A percentile compares a stretch with the other conserved stretches of the same genome.
Evolutionary conservation across 1,140 invertebrate species (phyloP).

Genomic region (Trichonephila clavata): DNA sequence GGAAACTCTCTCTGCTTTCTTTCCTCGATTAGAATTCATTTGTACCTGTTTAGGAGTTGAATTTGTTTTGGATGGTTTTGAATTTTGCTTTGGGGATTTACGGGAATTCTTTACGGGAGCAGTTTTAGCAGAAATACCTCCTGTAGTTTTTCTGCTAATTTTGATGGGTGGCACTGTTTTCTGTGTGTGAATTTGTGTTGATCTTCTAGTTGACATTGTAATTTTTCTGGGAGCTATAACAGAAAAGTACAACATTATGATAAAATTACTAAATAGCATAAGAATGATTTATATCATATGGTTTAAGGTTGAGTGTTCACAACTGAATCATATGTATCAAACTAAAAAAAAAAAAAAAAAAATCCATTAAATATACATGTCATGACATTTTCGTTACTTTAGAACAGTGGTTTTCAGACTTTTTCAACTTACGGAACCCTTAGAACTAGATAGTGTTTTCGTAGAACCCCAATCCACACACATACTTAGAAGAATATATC

Average conservation of each 20-base stretch:
- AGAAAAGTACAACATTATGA: background rate
- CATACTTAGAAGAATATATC: too few relatives aligned
- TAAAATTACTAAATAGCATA: too few relatives aligned
- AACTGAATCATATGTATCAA: too few relatives aligned
- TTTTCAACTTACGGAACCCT: too few relatives aligned
- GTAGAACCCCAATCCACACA: too few relatives aligned
- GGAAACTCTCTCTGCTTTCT: slow-evolving; percentile 29
- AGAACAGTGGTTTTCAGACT: too few relatives aligned
- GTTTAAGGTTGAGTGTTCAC: too few relatives aligned
- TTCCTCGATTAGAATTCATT: background rate
- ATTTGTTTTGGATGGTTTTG: slow-evolving; percentile 27
- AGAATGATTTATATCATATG: too few relatives aligned
- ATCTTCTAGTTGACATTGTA: slow-evolving; percentile 66
- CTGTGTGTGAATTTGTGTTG: slow-evolving; percentile 53
- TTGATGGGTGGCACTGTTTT: slow-evolving; percentile 71
- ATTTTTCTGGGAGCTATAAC: slow-evolving; percentile 40
- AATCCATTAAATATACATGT: too few relatives aligned
- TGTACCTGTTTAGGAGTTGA: slow-evolving; percentile 22
- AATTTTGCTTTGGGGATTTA: slow-evolving; percentile 49
- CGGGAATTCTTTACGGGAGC: slow-evolving; percentile 18
- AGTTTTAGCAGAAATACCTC: slow-evolving; percentile 55
- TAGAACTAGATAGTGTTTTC: too few relatives aligned
- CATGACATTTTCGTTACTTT: too few relatives aligned
- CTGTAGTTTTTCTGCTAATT: slow-evolving; percentile 65
- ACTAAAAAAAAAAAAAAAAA: too few relatives aligned